A percentile compares a stretch with the other conserved stretches of the same genome.
These are phyloP conservation scores for Erebia epiphron DNA, from an alignment of 2,888 invertebrate species.

Conservation along the genomic window DNA sequence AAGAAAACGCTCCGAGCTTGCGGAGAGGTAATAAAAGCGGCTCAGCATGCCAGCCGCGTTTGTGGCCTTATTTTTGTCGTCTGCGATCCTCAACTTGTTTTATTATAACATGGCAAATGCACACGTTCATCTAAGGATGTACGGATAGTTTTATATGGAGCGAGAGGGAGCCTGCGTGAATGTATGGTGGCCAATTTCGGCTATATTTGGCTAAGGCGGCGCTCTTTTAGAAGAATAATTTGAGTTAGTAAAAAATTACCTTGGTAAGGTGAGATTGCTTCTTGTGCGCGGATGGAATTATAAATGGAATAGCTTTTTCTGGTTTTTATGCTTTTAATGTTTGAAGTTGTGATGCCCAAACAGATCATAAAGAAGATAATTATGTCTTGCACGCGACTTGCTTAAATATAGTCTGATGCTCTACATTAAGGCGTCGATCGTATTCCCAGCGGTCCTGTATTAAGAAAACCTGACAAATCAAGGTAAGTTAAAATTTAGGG, in stretches of 20 bases:
- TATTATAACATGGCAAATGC: conserved; percentile 62
- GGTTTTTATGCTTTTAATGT: not conserved
- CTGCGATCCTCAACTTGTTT: conserved; percentile 62
- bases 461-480: too few species aligned
- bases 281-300: conserved; percentile 11
- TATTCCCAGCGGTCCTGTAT: too few species aligned
- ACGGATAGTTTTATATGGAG: conserved; percentile 38
- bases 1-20: conserved; percentile 60
- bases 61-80: conserved; percentile 61
- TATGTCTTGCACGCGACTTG: too few species aligned
- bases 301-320: not conserved
- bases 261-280: conserved; percentile 7
- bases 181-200: conserved; percentile 28
- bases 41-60: conserved; percentile 55
- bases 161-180: conserved; percentile 30
- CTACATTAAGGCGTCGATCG: too few species aligned
- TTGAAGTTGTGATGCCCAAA: not conserved
- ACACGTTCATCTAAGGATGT: conserved; percentile 46
- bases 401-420: too few species aligned
- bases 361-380: not conserved
- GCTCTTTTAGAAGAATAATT: conserved; percentile 12
- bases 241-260: not conserved
- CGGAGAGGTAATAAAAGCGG: conserved; percentile 60
- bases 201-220: conserved; percentile 26
- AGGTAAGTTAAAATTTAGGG: too few species aligned